A percentile compares a stretch with the other conserved stretches of the same genome.
These are phyloP conservation scores for Caradrina clavipalpis DNA, from an alignment of 2,888 invertebrate species.

Conservation along the genomic window DNA sequence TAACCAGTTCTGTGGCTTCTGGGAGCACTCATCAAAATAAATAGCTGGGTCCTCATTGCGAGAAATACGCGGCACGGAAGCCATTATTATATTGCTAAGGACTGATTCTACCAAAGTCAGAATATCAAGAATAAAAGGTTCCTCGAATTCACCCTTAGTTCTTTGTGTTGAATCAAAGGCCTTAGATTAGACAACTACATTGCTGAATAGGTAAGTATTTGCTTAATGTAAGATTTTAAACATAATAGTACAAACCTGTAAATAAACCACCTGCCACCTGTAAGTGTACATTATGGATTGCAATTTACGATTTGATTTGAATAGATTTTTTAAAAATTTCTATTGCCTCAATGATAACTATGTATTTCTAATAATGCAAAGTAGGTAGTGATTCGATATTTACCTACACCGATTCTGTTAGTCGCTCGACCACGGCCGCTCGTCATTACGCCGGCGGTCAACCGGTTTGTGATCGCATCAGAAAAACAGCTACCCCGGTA, in stretches of 20 bases:
- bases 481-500: constrained; percentile 87
- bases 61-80: constrained; percentile 2
- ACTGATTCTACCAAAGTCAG: too few relatives aligned
- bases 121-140: too few relatives aligned
- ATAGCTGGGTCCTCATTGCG: neutral
- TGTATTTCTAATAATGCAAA: constrained; percentile 83
- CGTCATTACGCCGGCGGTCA: constrained; percentile 87
- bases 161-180: too few relatives aligned
- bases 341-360: constrained; percentile 67
- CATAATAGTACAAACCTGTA: constrained; percentile 26
- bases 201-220: neutral
- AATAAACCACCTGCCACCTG: too few relatives aligned
- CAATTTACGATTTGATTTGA: too few relatives aligned
- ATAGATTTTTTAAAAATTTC: too few relatives aligned
- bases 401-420: constrained; percentile 77
- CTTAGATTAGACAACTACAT: neutral
- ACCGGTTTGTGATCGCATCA: constrained; percentile 90
- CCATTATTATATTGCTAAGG: neutral
- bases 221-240: constrained; percentile 15
- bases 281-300: too few relatives aligned
- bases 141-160: too few relatives aligned
- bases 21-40: constrained; percentile 18
- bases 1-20: constrained; percentile 37
- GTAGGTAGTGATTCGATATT: constrained; percentile 83
- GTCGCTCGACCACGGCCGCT: constrained; percentile 73